These are phyloP conservation scores for Drosophila aff. DNA, from an alignment of 1,140 invertebrate species.

Conservation along the genomic window DNA sequence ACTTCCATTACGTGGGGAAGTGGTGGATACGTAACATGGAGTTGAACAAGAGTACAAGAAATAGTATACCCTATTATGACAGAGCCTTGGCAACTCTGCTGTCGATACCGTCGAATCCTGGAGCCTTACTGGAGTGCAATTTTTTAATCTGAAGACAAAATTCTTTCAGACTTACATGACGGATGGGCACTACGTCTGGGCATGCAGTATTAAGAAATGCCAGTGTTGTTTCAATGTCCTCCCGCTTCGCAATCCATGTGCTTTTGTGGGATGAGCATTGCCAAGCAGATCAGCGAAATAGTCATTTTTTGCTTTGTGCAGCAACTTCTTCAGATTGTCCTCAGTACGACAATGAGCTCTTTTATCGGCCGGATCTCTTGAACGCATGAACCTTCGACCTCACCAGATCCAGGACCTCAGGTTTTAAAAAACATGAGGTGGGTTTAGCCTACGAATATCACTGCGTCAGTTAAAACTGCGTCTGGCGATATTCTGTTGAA, in stretches of 20 bases:
- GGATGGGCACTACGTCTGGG: background rate
- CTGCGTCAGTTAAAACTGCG: background rate
- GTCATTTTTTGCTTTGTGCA: background rate
- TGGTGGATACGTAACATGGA: background rate
- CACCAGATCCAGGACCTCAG: no score
- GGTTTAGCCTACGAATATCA: no score
- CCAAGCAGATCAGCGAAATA: background rate
- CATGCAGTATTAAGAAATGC: background rate
- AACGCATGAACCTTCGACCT: no score
- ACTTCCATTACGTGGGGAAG: background rate
- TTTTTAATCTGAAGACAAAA: background rate
- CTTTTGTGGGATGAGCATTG: background rate
- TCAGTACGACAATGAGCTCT: background rate
- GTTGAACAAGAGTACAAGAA: no score
- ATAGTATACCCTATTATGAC: background rate
- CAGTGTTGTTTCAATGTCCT: background rate
- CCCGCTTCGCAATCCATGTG: background rate
- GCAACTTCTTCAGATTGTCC: background rate
- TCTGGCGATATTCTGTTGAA: background rate
- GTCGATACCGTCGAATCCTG: background rate
- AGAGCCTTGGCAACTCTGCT: background rate
- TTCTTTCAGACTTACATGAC: background rate
- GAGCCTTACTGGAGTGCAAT: background rate
- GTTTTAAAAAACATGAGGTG: no score
- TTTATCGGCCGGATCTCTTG: no score